Percentiles rank a stretch among this genome's conserved stretches.
These are phyloP conservation scores for Chrysolina americana DNA, from an alignment of 2,888 invertebrate species.

Conservation along the genomic window DNA sequence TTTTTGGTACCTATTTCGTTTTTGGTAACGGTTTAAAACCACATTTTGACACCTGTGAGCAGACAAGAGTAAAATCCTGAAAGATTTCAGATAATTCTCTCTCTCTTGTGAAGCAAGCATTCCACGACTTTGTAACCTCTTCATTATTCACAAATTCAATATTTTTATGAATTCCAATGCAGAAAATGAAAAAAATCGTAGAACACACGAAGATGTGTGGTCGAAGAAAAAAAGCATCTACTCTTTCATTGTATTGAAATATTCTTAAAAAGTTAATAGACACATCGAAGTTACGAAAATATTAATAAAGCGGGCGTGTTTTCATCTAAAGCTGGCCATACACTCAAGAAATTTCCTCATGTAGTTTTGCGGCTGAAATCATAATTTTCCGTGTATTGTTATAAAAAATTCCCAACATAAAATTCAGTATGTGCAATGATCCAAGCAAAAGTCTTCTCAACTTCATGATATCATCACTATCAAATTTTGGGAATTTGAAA, in stretches of 20 bases:
- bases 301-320: background rate
- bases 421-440: no score
- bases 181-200: background rate
- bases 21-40: background rate
- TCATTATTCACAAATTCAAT: background rate
- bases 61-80: no score
- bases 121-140: no score
- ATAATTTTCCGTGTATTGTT: no score
- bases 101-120: no score
- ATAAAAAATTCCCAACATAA: no score
- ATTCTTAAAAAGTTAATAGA: conserved; percentile 15
- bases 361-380: background rate
- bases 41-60: background rate
- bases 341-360: no score
- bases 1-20: no score
- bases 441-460: no score
- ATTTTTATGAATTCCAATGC: background rate
- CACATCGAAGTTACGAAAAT: conserved; percentile 2
- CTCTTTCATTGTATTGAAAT: background rate
- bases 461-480: no score
- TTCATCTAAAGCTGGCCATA: background rate
- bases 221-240: background rate
- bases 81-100: no score
- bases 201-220: background rate
- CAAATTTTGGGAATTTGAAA: no score